phyloP scores from a whole-genome alignment of 2,888 invertebrate genomes.

The Melanophora roralis region DNA sequence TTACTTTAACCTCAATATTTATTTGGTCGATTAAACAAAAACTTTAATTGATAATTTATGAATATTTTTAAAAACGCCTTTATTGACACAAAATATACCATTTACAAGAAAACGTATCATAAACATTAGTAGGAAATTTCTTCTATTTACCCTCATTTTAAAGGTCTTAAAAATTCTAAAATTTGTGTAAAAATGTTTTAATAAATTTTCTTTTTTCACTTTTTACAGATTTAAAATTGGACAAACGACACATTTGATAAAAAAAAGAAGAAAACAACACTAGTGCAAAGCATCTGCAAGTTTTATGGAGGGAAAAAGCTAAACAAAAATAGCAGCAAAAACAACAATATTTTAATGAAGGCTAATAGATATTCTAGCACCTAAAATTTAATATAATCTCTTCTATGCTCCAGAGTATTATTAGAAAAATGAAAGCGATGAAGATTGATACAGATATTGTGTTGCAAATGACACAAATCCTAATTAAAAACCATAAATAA shows the following conservation, averaged over 20 bases:
- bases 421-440: background rate
- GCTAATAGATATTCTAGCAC: slow-evolving; percentile 19
- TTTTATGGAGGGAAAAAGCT: background rate
- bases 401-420: background rate
- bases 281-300: background rate
- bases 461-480: slow-evolving; percentile 36
- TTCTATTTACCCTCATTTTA: background rate
- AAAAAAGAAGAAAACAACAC: slow-evolving; percentile 7
- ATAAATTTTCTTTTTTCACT: slow-evolving; percentile 18
- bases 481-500: slow-evolving; percentile 41
- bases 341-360: background rate
- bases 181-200: slow-evolving; percentile 7
- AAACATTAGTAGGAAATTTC: background rate
- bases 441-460: slow-evolving; percentile 44
- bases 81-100: too few relatives aligned
- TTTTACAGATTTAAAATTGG: slow-evolving; percentile 55
- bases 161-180: background rate
- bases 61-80: too few relatives aligned
- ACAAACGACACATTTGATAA: slow-evolving; percentile 33
- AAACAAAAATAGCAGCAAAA: slow-evolving; percentile 6
- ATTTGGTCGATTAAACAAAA: background rate
- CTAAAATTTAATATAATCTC: background rate
- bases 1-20: background rate
- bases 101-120: background rate
- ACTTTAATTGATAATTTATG: background rate